Evolutionary conservation across 2,113 vertebrate genomes (phyloP).

Genomic region (Lophotis ruficrista): DNA sequence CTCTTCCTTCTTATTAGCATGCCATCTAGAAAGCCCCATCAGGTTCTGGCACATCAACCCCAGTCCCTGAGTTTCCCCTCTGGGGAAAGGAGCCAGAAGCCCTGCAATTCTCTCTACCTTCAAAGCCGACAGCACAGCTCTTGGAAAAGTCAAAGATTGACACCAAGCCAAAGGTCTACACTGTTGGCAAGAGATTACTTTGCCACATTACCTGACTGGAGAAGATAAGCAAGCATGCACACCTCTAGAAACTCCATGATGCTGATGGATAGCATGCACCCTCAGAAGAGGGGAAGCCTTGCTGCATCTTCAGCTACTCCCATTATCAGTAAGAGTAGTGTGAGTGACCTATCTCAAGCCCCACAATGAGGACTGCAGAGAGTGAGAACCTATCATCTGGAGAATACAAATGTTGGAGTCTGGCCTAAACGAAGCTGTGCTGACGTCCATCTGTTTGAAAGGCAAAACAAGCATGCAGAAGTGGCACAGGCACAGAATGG

Average conservation of each 20-base stretch:
- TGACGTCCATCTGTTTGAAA: constrained; percentile 67
- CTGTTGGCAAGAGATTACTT: neutral
- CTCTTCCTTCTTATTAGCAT: fast-evolving
- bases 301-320: neutral
- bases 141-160: neutral
- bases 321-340: neutral
- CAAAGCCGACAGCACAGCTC: neutral
- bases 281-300: neutral
- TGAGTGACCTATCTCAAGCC: neutral
- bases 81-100: neutral
- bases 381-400: neutral
- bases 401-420: neutral
- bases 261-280: neutral
- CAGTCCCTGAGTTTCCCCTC: neutral
- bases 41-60: neutral
- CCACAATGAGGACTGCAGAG: neutral
- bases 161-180: neutral
- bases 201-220: fast-evolving
- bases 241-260: neutral
- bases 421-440: neutral
- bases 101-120: neutral
- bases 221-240: neutral
- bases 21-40: neutral
- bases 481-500: constrained; percentile 21
- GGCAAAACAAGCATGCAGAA: constrained; percentile 41